A percentile compares a stretch with the other conserved stretches of the same genome.
These are phyloP conservation scores for Maccullochella peelii DNA, from an alignment of 2,113 vertebrate species.

Conservation along the genomic window DNA sequence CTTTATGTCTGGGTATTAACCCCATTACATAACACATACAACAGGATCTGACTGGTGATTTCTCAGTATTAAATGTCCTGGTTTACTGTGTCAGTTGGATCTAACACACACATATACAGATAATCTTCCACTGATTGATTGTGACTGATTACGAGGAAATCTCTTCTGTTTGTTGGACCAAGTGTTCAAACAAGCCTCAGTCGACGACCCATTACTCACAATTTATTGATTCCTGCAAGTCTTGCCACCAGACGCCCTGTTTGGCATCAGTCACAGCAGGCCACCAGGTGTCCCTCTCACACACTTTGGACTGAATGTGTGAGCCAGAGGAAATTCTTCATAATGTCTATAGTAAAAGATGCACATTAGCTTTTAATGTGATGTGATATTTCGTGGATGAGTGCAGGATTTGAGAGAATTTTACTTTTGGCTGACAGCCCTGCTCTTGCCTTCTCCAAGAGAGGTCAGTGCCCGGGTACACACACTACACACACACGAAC, in stretches of 20 bases:
- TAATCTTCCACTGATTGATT: no score
- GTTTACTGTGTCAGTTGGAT: not conserved
- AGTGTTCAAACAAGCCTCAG: slow-evolving; percentile 1
- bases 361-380: not conserved
- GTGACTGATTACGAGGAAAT: not conserved
- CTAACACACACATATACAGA: no score
- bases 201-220: not conserved
- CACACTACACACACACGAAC: not conserved
- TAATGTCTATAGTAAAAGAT: not conserved
- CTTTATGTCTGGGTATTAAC: not conserved
- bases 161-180: slow-evolving; percentile 12
- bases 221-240: not conserved
- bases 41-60: not conserved
- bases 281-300: not conserved
- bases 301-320: not conserved
- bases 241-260: not conserved
- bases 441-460: no score
- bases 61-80: slow-evolving; percentile 29
- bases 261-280: not conserved
- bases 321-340: not conserved
- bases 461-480: not conserved
- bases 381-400: not conserved
- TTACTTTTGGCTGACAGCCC: not conserved
- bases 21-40: not conserved
- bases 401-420: not conserved